Evolutionary conservation across 2,113 vertebrate species (phyloP).

Genomic region (Tachycineta bicolor): DNA sequence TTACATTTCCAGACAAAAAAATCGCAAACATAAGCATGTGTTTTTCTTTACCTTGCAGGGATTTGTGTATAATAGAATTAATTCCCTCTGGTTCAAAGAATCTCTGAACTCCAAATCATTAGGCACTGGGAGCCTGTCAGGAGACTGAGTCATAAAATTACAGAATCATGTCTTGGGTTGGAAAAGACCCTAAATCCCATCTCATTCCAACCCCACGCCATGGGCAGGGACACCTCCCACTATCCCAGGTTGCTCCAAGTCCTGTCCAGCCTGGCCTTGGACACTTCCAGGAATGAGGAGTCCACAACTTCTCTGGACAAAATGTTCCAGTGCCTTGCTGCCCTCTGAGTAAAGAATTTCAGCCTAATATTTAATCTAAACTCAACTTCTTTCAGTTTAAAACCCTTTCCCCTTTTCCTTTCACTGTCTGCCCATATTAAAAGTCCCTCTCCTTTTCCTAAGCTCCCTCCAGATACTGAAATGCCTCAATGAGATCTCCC

Average conservation of each 20-base stretch:
- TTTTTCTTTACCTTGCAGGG: not conserved
- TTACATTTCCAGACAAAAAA: not conserved
- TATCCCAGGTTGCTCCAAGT: not conserved
- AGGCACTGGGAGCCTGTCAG: not conserved
- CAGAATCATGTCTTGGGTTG: not conserved
- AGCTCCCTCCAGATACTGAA: not conserved
- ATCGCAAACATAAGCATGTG: not conserved
- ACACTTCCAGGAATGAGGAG: not conserved
- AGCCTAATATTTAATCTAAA: not conserved
- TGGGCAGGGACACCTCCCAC: not conserved
- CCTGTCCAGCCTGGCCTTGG: not conserved
- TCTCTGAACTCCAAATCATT: not conserved
- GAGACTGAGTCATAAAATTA: not conserved
- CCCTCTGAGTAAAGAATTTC: not conserved
- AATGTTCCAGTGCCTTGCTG: not conserved
- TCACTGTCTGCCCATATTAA: not conserved
- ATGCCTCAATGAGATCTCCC: not conserved
- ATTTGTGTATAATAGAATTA: not conserved
- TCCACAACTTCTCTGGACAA: not conserved
- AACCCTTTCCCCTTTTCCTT: not conserved
- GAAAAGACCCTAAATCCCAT: not conserved
- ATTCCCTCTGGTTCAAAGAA: not conserved
- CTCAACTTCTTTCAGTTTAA: not conserved
- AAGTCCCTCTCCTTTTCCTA: not conserved
- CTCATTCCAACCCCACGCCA: not conserved